Conservation (phyloP, 2,888 invertebrate species). For the Eugnorisma glareosa region DNA sequence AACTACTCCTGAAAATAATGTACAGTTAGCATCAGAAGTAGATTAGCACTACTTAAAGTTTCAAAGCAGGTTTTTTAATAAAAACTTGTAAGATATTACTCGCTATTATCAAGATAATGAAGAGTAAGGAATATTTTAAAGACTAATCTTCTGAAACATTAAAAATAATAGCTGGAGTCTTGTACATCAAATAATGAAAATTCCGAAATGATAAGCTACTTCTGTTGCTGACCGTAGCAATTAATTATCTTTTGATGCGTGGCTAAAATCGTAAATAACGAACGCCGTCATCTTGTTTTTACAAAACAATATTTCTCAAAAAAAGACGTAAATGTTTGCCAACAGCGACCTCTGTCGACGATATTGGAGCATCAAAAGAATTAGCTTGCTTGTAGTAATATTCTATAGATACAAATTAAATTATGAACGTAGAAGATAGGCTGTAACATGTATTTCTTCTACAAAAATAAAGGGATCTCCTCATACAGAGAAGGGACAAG, state of each 20-base stretch:
- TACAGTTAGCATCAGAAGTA: too few relatives aligned
- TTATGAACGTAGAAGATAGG: background rate
- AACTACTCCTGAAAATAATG: background rate
- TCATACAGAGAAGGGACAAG: background rate
- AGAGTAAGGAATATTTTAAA: too few relatives aligned
- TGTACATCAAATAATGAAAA: too few relatives aligned
- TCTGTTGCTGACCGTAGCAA: too few relatives aligned
- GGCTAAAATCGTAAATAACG: background rate
- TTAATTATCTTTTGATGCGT: background rate
- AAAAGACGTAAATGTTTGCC: background rate
- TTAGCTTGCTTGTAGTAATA: background rate
- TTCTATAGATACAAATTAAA: background rate
- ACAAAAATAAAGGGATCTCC: background rate
- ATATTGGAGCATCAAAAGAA: background rate
- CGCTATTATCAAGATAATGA: too few relatives aligned
- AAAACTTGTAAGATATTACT: too few relatives aligned
- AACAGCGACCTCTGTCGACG: background rate
- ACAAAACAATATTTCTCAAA: background rate
- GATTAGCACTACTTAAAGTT: too few relatives aligned
- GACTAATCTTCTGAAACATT: too few relatives aligned
- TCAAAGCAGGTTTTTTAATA: too few relatives aligned
- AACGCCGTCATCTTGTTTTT: background rate
- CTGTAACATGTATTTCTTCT: background rate
- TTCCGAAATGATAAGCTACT: too few relatives aligned
- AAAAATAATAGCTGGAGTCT: too few relatives aligned